A percentile compares a stretch with the other conserved stretches of the same genome.
Conservation (phyloP, 2,888 invertebrate species). For the Cotesia congregata region DNA sequence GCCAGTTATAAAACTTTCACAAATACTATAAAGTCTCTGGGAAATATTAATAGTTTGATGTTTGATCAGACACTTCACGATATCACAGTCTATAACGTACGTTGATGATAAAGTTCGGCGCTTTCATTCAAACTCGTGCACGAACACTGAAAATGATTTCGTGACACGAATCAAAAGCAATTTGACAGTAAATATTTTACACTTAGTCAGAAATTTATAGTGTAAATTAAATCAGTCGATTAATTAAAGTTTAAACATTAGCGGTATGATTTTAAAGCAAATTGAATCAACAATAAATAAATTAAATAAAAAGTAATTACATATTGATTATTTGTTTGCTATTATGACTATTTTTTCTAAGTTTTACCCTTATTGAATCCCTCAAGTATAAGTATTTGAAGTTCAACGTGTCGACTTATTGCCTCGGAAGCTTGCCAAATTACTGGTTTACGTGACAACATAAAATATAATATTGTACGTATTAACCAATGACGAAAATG, state of each 20-base stretch:
- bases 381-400: neutral
- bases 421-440: constrained; percentile 10
- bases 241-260: no score
- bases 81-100: no score
- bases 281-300: neutral
- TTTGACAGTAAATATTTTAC: neutral
- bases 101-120: neutral
- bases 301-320: neutral
- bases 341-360: neutral
- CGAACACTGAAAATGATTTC: constrained; percentile 6
- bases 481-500: constrained; percentile 11
- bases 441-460: constrained; percentile 1
- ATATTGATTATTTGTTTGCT: no score
- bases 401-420: neutral
- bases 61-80: neutral
- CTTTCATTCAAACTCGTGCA: neutral
- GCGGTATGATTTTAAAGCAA: neutral
- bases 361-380: neutral
- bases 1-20: neutral
- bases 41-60: constrained; percentile 8
- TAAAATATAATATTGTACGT: neutral
- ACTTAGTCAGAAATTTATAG: no score
- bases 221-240: neutral
- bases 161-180: constrained; percentile 10
- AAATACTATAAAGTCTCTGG: neutral